These are phyloP conservation scores for Mimachlamys varia DNA, from an alignment of 2,888 invertebrate species.

Conservation along the genomic window DNA sequence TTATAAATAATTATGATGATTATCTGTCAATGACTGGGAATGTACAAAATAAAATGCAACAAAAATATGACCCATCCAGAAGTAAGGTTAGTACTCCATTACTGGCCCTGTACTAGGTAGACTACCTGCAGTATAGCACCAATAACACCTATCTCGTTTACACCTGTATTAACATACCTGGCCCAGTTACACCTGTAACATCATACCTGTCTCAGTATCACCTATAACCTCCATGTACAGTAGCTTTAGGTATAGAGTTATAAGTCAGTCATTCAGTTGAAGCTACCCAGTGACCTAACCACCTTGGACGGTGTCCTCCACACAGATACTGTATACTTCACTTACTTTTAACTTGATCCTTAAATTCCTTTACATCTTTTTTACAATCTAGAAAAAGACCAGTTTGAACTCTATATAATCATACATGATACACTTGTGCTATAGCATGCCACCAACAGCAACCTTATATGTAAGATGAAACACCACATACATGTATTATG, in stretches of 20 bases:
- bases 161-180: constrained; percentile 10
- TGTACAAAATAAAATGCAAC: too few relatives aligned
- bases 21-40: background rate
- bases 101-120: too few relatives aligned
- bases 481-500: background rate
- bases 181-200: background rate
- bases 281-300: background rate
- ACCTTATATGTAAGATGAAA: background rate
- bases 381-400: background rate
- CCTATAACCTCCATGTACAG: background rate
- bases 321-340: background rate
- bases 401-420: too few relatives aligned
- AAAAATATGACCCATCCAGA: too few relatives aligned
- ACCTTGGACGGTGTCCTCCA: background rate
- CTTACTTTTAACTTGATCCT: background rate
- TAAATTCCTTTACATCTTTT: background rate
- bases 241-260: background rate
- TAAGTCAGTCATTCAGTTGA: background rate
- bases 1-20: background rate
- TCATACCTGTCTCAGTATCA: background rate
- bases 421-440: too few relatives aligned
- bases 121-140: too few relatives aligned
- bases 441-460: too few relatives aligned
- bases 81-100: too few relatives aligned
- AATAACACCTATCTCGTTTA: background rate